Evolutionary conservation across 2,797 vertebrate genomes (phyloP), one percentile per base, ranked within the genome.

Genomic region (Coranthus polyacanthus): DNA sequence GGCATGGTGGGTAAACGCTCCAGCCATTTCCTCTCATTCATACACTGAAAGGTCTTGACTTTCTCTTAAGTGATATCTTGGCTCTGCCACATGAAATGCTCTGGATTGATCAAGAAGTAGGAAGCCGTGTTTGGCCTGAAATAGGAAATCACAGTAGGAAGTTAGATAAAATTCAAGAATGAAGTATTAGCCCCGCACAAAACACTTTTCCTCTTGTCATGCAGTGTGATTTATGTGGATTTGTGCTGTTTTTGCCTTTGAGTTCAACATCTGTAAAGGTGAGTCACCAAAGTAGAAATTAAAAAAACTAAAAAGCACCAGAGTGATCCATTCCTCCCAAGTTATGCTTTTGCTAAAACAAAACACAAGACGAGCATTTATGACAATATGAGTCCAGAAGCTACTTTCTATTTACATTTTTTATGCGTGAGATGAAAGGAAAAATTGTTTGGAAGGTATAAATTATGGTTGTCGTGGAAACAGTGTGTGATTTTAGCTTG

Each of bases 1-100:
- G 88, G 74, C 79, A 75, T 55, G 79, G 67, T 49, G 87, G 85
- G 82, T 84, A 86, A 87, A 85, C 79, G 74, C 84, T 69, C 57
- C 73, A 81, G 90, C 77, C 83, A 87, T 87, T 93, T 94, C 93
- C 93, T 90, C 82, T 87, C 78, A 94, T 94, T 94, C 92, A 93
- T 84, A 13, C 50, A 0, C 58, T 2, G 16, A 92, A 92, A 92
- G 90, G 89, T 92, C 91, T 66, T 68, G 85, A 88, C 92, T 92
- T 88, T 89, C 85, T 92, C 87, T 86, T 81, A 87, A 84, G 81
- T 81, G 83, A 83, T 83, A 78, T 84, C 76, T 89, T 89, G 87
- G 86, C 89, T 83, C 71, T 29, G 13, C 24, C 68, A 34, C 37
- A 52, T 44, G 46, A 84, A 80, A 66, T 47, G 54, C 69, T 71